Percentiles rank a stretch among this genome's conserved stretches.
Evolutionary conservation across 2,113 vertebrate genomes (phyloP).

Genomic region (Amphilophus citrinellus): DNA sequence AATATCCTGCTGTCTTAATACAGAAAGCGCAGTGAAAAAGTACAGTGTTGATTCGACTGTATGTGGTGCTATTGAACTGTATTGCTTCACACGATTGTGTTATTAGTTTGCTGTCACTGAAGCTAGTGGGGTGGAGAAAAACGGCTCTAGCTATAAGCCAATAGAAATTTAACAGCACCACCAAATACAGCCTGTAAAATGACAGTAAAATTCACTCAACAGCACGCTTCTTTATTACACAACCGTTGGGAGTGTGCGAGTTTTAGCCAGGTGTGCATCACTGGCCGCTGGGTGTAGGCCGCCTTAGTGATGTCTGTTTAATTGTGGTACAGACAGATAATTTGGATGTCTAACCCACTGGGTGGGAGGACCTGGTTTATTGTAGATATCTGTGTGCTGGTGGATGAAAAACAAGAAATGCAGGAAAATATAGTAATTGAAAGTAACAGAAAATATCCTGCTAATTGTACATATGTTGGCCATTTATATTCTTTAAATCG

Average conservation of each 20-base stretch:
- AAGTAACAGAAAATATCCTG: not conserved
- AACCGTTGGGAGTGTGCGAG: not conserved
- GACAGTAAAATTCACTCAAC: not conserved
- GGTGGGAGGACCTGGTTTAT: not conserved
- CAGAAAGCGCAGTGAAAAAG: not conserved
- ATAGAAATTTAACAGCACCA: conserved; percentile 1
- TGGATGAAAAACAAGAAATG: not conserved
- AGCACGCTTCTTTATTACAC: not conserved
- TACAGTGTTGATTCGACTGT: not conserved
- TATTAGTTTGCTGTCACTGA: not conserved
- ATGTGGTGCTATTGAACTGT: not conserved
- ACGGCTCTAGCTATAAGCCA: not conserved
- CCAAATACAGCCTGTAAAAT: not conserved
- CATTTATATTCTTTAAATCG: too few relatives aligned
- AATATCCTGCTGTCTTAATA: not conserved
- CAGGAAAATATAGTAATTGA: not conserved
- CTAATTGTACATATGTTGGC: not conserved
- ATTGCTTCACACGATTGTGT: not conserved
- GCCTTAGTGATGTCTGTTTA: not conserved
- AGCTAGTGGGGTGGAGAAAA: not conserved
- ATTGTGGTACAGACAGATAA: not conserved
- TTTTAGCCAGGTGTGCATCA: conserved; percentile 6
- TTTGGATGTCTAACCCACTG: not conserved
- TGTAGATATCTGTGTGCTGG: not conserved
- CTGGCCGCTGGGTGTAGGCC: not conserved